Evolutionary conservation across 2,113 vertebrate genomes (phyloP), one percentile per base, ranked within the genome.

Genomic region (Lasiurus borealis): DNA sequence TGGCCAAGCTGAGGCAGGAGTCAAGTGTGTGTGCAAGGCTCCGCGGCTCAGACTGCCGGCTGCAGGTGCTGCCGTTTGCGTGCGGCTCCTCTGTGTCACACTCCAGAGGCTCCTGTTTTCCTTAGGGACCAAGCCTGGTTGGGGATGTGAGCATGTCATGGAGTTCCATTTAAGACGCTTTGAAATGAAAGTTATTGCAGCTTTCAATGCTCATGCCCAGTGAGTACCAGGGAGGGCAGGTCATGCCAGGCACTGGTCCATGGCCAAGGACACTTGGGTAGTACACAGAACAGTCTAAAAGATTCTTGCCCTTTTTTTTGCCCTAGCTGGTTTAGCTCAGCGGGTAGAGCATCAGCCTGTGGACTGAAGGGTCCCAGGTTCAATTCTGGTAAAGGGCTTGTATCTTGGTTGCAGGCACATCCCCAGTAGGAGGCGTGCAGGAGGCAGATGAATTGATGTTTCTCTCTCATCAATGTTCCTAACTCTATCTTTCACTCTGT

Each of bases 61-160:
- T 2, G 34, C 68, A 1, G 46, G 8, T 46, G 46, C 46, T 1
- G 6, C 46, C 8, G 46, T 10, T 10, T 29, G 6, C 4, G 4
- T 5, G 21, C 6, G 0, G 2, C 10, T 62, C 44, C 15, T 64
- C 34, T 54, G 44, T 34, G 4, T 31, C 7, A 14, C 6, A 4
- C 44, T 34, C 15, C 62, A 2, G 46, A 57, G 21, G n/a, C 50
- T 52, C 13, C 1, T 59, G 1, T 46, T 46, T 46, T 71, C 62
- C 52, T 21, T 48, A 1, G 44, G 40, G 50, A 9, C 46, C 15
- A 9, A 72, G 36, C 12, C 9, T 52, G n/a, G 6, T 57, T 10
- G 10, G 15, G 59, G 46, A 25, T 81, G 16, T 31, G 36, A 19
- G 40, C 0, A 14, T 36, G 40, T 16, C 85, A 10, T 29, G 16